A percentile compares a stretch with the other conserved stretches of the same genome.
Evolutionary conservation across 2,888 invertebrate genomes (phyloP).

Genomic region (Hipparchia sbordonii): DNA sequence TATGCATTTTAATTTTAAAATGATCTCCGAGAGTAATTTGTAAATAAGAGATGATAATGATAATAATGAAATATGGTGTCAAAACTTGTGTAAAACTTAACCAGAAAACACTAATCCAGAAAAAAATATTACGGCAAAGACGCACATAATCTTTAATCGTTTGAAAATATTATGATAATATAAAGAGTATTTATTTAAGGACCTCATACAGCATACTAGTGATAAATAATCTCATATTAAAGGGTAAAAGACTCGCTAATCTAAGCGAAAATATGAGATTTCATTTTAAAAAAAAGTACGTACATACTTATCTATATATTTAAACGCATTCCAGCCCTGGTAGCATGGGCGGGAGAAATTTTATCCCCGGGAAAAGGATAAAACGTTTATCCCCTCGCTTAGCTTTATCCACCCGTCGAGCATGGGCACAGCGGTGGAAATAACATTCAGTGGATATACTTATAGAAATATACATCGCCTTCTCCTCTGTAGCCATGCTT

Average conservation of each 20-base stretch:
- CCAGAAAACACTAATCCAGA: background rate
- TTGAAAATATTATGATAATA: background rate
- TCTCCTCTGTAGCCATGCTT: too few species aligned
- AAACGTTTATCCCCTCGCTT: too few species aligned
- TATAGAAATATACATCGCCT: too few species aligned
- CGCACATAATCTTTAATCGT: conserved; percentile 10
- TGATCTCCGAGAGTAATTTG: conserved; percentile 30
- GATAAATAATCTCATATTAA: too few species aligned
- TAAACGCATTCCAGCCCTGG: background rate
- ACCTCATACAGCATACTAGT: too few species aligned
- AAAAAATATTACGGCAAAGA: conserved; percentile 14
- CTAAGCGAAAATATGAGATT: background rate
- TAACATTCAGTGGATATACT: too few species aligned
- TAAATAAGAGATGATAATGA: conserved; percentile 31
- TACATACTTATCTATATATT: background rate
- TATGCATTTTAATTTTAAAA: conserved; percentile 30
- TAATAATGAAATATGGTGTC: conserved; percentile 17
- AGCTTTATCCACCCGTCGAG: too few species aligned
- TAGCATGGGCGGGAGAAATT: too few species aligned
- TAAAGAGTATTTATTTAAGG: too few species aligned
- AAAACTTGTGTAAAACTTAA: conserved; percentile 7
- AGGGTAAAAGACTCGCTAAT: too few species aligned
- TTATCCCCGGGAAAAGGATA: too few species aligned
- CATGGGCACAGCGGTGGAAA: too few species aligned
- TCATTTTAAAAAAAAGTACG: background rate